Evolutionary conservation across 2,797 vertebrate genomes (phyloP), one percentile per base, ranked within the genome.

Genomic region (Gymnocypris eckloni): DNA sequence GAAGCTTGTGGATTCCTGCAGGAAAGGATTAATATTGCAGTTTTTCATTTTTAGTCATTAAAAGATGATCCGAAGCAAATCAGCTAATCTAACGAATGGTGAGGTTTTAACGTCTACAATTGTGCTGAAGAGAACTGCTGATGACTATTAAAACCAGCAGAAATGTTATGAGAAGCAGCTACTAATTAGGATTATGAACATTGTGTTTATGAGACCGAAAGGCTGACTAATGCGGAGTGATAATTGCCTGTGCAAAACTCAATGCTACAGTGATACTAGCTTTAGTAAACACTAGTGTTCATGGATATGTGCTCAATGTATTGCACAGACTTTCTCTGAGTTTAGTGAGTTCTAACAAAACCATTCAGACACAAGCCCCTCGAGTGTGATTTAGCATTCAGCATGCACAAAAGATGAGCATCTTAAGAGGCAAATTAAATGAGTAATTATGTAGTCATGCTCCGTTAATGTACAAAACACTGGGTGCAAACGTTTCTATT

Each of bases 251-350:
- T 72, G 41, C 70, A 45, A 72, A 16, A 18, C 43, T 48, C 43
- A 73, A 9, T 9, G 16, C 28, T 69, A 67, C 4, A 33, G 28
- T 16, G 64, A 67, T 16, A 43, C 8, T 15, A 16, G 45, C 33
- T 13, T 66, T 52, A 56, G 22, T 37, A 69, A 18, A 93, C 94
- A 91, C 89, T 90, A 92, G 92, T 93, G 93, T 89, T 92, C 90
- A 81, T 50, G 28, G 28, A n/a, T 70, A 18, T 41, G 54, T 43
- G 52, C 5, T 28, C 2, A 6, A 28, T 61, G 8, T 25, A 33
- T 69, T 4, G 22, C 45, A 43, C n/a, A 48, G 20, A 18, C 20
- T 39, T 52, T 75, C 25, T 83, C 69, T 18, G 11, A 43, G 25
- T 45, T 25, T 13, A 72, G 39, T 45, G 70, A 33, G 28, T 66